Conservation (phyloP, 2,113 vertebrate genomes). For the Cyanocitta stelleri region DNA sequence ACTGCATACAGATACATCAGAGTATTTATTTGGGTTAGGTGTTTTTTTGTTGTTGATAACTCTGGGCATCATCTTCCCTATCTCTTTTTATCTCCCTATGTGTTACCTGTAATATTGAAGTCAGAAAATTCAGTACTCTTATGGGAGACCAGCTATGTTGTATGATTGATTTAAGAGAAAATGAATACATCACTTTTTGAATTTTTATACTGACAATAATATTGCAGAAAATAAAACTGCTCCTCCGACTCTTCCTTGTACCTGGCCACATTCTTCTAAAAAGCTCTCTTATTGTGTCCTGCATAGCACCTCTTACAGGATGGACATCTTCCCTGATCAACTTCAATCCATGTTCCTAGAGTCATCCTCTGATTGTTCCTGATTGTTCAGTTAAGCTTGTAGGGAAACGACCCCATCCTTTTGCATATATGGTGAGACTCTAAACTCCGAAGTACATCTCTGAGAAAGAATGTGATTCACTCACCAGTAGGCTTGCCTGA, state of each 20-base stretch:
- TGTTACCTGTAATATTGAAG: neutral
- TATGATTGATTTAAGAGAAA: neutral
- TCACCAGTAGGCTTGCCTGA: neutral
- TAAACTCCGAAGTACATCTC: neutral
- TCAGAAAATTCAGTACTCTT: neutral
- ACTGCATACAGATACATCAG: neutral
- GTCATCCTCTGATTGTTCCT: neutral
- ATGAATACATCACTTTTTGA: neutral
- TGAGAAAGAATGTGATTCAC: neutral
- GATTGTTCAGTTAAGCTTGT: neutral
- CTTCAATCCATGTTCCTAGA: neutral
- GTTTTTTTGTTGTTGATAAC: neutral
- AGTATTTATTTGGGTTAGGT: neutral
- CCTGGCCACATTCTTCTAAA: neutral
- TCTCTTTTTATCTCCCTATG: neutral
- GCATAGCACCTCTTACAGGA: neutral
- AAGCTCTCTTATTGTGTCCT: fast-evolving
- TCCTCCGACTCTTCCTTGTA: neutral
- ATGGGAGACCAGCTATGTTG: neutral
- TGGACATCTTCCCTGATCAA: neutral
- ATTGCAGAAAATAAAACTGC: neutral
- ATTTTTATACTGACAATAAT: neutral
- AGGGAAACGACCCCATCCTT: neutral
- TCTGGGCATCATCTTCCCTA: neutral
- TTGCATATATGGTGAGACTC: neutral